These are phyloP conservation scores for Potorous gilbertii DNA, from an alignment of 2,797 vertebrate genomes.

Conservation along the genomic window DNA sequence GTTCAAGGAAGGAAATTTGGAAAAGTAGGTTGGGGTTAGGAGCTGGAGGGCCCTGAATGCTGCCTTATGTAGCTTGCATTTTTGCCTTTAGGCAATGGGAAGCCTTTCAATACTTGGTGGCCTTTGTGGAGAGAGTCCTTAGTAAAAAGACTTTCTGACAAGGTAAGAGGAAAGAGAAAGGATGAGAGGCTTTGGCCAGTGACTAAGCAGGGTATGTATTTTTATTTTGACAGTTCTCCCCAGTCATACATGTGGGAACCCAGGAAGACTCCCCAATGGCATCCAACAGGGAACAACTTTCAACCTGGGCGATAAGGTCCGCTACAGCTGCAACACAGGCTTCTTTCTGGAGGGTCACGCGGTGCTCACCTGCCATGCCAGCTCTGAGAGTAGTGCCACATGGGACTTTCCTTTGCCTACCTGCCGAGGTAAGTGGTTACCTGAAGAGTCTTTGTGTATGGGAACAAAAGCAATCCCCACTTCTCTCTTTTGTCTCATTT, in stretches of 20 bases:
- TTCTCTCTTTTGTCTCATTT: neutral
- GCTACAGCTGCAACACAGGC: conserved; percentile 95
- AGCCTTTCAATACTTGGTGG: neutral
- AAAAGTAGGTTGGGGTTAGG: neutral
- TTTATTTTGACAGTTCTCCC: conserved; percentile 89
- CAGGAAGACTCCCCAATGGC: conserved; percentile 94
- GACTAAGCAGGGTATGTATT: fast-evolving
- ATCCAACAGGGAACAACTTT: conserved; percentile 95
- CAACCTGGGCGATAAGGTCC: conserved; percentile 97
- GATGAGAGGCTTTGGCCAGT: neutral
- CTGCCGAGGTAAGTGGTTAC: conserved; percentile 91
- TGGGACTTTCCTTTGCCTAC: conserved; percentile 99
- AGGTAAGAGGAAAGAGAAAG: neutral
- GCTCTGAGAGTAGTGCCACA: conserved; percentile 90
- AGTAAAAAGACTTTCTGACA: too few relatives aligned
- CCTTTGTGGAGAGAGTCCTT: neutral
- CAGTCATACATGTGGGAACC: conserved; percentile 97
- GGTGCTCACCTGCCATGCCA: conserved; percentile 93
- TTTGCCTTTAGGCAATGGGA: neutral
- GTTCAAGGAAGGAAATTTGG: neutral
- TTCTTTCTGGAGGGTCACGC: conserved; percentile 97
- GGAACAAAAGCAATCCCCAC: neutral
- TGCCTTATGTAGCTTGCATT: neutral
- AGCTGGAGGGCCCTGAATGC: neutral
- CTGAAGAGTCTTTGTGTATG: neutral